A percentile compares a stretch with the other conserved stretches of the same genome.
Conservation (phyloP, 92 coral and sea anemone species). For the Porites rus region DNA sequence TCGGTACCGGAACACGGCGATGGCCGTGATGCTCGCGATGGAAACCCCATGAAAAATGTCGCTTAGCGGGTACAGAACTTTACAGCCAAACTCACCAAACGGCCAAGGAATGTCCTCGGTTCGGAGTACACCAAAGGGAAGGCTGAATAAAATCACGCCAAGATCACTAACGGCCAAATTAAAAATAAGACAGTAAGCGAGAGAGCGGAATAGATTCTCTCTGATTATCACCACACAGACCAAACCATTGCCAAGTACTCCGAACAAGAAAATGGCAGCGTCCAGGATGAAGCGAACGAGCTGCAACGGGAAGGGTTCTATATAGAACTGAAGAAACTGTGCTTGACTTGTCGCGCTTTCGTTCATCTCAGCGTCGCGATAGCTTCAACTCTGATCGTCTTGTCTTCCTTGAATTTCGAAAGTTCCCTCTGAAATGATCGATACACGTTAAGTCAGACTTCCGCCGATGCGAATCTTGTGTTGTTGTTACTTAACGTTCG, state of each 20-base stretch:
- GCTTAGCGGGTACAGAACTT: slow-evolving; percentile 82
- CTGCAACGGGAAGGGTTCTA: slow-evolving; percentile 73
- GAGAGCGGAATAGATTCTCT: slow-evolving; percentile 70
- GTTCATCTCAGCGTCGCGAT: neutral
- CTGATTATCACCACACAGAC: slow-evolving; percentile 83
- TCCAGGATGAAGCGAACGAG: slow-evolving; percentile 66
- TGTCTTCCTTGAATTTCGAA: neutral
- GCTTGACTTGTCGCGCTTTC: slow-evolving; percentile 6
- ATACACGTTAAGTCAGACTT: neutral
- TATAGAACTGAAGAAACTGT: slow-evolving; percentile 59
- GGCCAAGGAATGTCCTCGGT: slow-evolving; percentile 86
- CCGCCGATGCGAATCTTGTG: neutral
- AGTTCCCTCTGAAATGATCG: neutral
- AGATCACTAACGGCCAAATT: slow-evolving; percentile 86
- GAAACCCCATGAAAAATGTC: slow-evolving; percentile 90
- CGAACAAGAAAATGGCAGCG: slow-evolving; percentile 72
- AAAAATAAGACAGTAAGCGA: slow-evolving; percentile 77
- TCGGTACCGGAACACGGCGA: slow-evolving; percentile 82
- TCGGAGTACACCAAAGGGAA: slow-evolving; percentile 83
- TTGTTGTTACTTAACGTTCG: neutral
- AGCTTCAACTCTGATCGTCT: neutral
- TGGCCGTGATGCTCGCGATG: slow-evolving; percentile 85
- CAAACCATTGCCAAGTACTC: slow-evolving; percentile 78
- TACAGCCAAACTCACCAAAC: slow-evolving; percentile 84
- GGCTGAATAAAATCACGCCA: slow-evolving; percentile 75